Evolutionary conservation across 2,888 invertebrate genomes (phyloP).

Genomic region (Escarpia spicata): DNA sequence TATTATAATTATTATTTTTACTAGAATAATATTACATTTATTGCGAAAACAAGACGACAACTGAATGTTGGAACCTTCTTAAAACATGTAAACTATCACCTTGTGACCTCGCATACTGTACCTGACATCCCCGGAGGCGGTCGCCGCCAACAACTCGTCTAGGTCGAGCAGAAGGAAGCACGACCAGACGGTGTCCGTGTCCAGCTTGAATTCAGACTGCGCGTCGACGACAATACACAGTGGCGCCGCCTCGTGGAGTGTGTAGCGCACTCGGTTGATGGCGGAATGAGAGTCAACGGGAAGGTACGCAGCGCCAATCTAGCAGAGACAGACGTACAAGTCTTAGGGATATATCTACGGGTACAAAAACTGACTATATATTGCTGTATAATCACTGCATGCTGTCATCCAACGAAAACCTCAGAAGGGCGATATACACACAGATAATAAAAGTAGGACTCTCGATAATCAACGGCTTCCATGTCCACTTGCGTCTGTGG

Average conservation of each 20-base stretch:
- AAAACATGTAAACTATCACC: background rate
- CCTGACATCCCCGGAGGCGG: conserved; percentile 13
- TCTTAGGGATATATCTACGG: background rate
- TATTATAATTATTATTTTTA: no score
- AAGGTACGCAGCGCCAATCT: conserved; percentile 45
- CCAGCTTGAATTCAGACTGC: conserved; percentile 31
- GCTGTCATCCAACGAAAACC: no score
- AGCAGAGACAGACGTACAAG: background rate
- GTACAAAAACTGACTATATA: background rate
- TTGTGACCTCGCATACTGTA: background rate
- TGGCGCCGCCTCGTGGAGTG: conserved; percentile 46
- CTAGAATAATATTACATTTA: no score
- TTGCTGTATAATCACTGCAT: no score
- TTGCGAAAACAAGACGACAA: background rate
- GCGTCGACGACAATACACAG: conserved; percentile 37
- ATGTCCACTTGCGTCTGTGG: no score
- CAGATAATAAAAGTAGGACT: no score
- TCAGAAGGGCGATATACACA: no score
- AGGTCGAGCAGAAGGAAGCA: conserved; percentile 31
- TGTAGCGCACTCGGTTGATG: conserved; percentile 47
- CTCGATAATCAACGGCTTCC: no score
- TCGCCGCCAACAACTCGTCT: background rate
- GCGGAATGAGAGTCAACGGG: conserved; percentile 52
- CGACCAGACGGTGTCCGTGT: conserved; percentile 37
- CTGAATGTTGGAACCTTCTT: background rate